Evolutionary conservation across 2,797 vertebrate species (phyloP), one percentile per base, ranked within the genome.

Genomic region (Tinamus major): DNA sequence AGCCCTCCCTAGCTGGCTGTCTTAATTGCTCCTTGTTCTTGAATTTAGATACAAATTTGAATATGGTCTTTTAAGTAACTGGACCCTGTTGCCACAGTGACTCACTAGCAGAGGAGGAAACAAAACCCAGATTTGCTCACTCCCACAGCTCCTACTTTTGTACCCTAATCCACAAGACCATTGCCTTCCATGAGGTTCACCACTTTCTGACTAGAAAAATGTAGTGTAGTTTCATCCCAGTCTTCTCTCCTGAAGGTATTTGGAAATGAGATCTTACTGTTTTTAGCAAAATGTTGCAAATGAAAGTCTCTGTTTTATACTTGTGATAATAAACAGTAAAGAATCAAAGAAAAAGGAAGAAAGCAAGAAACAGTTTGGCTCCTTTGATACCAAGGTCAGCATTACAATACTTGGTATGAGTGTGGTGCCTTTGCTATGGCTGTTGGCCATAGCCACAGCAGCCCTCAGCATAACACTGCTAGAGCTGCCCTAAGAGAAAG

Each of bases 291-390:
- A 88, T 74, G 29, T 48, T 90, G 87, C 70, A 81, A 87, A 84
- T 48, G 90, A 93, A 88, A 82, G 44, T 85, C 41, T 92, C 35
- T 42, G 8, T 89, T 53, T 56, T 49, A 46, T 56, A 86, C 70
- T 92, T 86, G 55, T 92, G 89, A 90, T 95, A 94, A 82, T 70
- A 93, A 70, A 63, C 62, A 77, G 70, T 23, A 87, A 82, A 93
- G 20, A 94, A 85, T 9, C 39, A 83, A 55, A 55, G 35, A 89
- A 92, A 85, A 90, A 24, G 37, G 83, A 33, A 92, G 76, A n/a
- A 21, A 81, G 63, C 78, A 46, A 26, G 72, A 82, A 74, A 69
- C 90, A 85, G 75, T 53, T 8, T 58, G 85, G n/a, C 42, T 84
- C 21, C 63, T 93, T 91, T 76, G 35, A 70, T 90, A 20, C 26